Evolutionary conservation across 1,140 invertebrate species (phyloP), one percentile per base, ranked within the genome.

Genomic region (Tetraneura akinire): DNA sequence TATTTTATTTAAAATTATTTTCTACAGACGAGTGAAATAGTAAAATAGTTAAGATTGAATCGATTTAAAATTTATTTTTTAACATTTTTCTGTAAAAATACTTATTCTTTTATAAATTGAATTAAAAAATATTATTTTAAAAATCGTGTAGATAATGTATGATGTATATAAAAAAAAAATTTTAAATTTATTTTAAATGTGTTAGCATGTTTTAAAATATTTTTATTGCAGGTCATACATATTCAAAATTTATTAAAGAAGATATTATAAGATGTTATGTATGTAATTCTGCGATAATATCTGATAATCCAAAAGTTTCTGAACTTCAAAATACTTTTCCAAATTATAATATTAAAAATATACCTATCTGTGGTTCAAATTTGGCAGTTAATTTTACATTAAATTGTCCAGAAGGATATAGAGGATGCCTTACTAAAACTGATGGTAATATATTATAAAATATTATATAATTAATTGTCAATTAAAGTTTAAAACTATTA

Each of bases 401-500:
- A 78, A 57, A 80, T 26, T 84, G 83, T 70, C 83, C 83, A 13
- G 62, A 70, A 21, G 23, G 53, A 45, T 81, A 81, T 55, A 82
- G 71, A 53, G 82, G 83, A 21, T 84, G 83, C 80, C 68, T 83
- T 21, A 84, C 82, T 8, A 78, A 81, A 68, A 81, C 64, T 47
- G 64, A 81, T 42, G 83, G 83, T 84, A 81, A 71, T 70, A n/a
- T n/a, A n/a, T n/a, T n/a, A n/a, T n/a, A n/a, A n/a, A n/a, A n/a
- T n/a, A n/a, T n/a, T n/a, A n/a, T n/a, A 37, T 9, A 29, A n/a
- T 80, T 21, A 26, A 23, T 57, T 66, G 16, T n/a, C n/a, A n/a
- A n/a, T n/a, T n/a, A n/a, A n/a, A n/a, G n/a, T n/a, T n/a, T n/a
- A n/a, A n/a, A n/a, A n/a, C n/a, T n/a, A n/a, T n/a, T n/a, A n/a